Evolutionary conservation across 2,888 invertebrate species (phyloP).

Genomic region (Timandra comae): DNA sequence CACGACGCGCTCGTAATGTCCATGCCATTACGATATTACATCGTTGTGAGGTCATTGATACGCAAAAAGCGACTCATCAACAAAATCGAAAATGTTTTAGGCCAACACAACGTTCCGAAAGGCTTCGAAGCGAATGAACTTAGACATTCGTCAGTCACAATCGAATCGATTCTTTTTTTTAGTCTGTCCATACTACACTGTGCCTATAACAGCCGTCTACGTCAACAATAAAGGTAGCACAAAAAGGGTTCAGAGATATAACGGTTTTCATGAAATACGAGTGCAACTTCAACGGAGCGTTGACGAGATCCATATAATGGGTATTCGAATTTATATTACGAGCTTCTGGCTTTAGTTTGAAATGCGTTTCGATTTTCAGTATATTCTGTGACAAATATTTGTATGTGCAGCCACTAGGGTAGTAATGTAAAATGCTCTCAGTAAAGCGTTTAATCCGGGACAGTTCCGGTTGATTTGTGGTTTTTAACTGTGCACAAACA

Average conservation of each 20-base stretch:
- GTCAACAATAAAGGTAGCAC: constrained; percentile 8
- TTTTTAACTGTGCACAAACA: constrained; percentile 39
- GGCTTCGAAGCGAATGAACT: constrained; percentile 13
- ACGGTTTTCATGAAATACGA: constrained; percentile 2
- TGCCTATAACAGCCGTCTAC: constrained; percentile 4
- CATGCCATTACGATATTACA: constrained; percentile 18
- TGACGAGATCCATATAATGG: too few relatives aligned
- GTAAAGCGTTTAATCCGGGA: constrained; percentile 33
- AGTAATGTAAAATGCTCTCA: constrained; percentile 30
- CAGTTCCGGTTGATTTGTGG: constrained; percentile 48
- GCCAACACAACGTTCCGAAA: constrained; percentile 7
- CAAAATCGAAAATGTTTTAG: constrained; percentile 10
- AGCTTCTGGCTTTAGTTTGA: too few relatives aligned
- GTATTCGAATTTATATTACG: too few relatives aligned
- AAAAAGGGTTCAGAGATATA: neutral
- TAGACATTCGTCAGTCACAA: constrained; percentile 7
- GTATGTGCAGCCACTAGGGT: constrained; percentile 6
- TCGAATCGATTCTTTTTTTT: constrained; percentile 14
- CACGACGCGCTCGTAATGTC: constrained; percentile 17
- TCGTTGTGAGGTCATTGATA: constrained; percentile 26
- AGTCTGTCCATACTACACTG: neutral
- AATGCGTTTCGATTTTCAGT: too few relatives aligned
- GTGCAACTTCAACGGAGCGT: too few relatives aligned
- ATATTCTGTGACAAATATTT: too few relatives aligned
- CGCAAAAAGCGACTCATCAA: constrained; percentile 23